A percentile compares a stretch with the other conserved stretches of the same genome.
phyloP scores from a whole-genome alignment of 2,888 invertebrate genomes.

The Isotomurus palustris region DNA sequence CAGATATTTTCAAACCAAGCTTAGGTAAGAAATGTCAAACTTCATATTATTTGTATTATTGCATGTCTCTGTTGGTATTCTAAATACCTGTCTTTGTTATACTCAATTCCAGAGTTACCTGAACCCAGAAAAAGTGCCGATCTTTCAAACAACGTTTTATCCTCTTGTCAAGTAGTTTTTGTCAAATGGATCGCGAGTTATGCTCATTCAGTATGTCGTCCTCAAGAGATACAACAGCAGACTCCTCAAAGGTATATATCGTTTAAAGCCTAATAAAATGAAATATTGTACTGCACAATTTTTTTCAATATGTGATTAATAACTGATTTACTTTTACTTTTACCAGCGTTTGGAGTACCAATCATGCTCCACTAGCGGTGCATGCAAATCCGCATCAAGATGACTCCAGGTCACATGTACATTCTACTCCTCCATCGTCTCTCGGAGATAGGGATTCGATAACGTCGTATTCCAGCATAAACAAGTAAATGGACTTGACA shows the following conservation, averaged over 20 bases:
- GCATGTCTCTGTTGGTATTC: neutral
- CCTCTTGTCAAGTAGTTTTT: conserved; percentile 70
- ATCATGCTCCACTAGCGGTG: conserved; percentile 16
- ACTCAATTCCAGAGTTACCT: conserved; percentile 60
- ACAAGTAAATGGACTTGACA: conserved; percentile 15
- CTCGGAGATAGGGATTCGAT: conserved; percentile 39
- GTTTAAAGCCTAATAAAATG: too few relatives aligned
- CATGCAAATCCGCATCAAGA: conserved; percentile 24
- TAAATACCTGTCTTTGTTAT: conserved; percentile 4
- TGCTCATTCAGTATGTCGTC: conserved; percentile 60
- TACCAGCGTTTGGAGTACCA: conserved; percentile 20
- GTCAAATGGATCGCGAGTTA: conserved; percentile 86
- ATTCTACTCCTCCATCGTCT: conserved; percentile 38
- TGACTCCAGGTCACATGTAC: conserved; percentile 22
- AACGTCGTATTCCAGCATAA: conserved; percentile 39
- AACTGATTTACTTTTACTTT: neutral
- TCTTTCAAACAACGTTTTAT: conserved; percentile 56
- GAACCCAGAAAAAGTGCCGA: conserved; percentile 51
- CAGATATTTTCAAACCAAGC: conserved; percentile 76
- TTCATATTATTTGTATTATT: conserved; percentile 8
- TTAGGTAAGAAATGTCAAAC: conserved; percentile 60
- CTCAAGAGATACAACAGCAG: conserved; percentile 37
- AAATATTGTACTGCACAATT: too few relatives aligned
- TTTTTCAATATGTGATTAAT: neutral
- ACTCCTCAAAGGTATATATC: conserved; percentile 17